A percentile compares a stretch with the other conserved stretches of the same genome.
phyloP scores from a whole-genome alignment of 2,797 vertebrate species.

The Artibeus lituratus region DNA sequence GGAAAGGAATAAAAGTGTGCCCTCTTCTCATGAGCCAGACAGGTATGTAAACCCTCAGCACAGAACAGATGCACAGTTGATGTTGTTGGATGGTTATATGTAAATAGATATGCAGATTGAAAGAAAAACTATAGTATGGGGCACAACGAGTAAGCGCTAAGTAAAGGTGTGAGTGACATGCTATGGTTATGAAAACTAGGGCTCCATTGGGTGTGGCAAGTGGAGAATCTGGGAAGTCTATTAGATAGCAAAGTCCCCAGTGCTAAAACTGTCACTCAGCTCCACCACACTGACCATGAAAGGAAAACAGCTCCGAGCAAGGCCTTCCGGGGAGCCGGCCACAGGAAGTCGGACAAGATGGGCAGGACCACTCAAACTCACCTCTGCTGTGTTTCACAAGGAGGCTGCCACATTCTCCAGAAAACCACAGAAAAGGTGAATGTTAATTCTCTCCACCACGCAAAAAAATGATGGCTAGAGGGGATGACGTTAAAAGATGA shows the following conservation, averaged over 20 bases:
- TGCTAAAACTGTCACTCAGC: background rate
- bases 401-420: background rate
- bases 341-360: background rate
- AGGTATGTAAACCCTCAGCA: background rate
- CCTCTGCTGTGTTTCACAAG: background rate
- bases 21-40: background rate
- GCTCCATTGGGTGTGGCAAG: background rate
- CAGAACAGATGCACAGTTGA: accelerated
- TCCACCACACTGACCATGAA: background rate
- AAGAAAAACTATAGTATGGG: background rate
- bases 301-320: background rate
- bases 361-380: background rate
- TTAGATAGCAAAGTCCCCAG: background rate
- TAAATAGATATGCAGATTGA: background rate
- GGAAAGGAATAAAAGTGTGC: background rate
- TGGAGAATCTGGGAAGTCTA: background rate
- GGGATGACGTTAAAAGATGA: background rate
- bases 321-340: background rate
- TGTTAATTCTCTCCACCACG: background rate
- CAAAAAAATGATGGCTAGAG: background rate
- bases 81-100: background rate
- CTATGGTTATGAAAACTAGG: background rate
- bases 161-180: background rate
- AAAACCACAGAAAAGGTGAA: background rate
- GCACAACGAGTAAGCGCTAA: background rate